Conservation (phyloP, 2,113 vertebrate species). For the Perca flavescens region DNA sequence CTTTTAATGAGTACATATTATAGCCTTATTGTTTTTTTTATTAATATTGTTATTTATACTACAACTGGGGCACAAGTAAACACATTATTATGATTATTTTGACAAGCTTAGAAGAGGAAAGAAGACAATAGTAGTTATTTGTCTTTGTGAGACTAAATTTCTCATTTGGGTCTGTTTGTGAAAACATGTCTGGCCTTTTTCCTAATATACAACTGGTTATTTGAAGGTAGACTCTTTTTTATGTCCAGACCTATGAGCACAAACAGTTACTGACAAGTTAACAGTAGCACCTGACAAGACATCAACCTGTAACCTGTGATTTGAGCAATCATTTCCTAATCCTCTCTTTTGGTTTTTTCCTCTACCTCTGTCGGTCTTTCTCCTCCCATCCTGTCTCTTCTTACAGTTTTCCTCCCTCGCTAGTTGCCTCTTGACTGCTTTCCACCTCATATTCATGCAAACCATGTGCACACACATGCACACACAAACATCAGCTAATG, state of each 20-base stretch:
- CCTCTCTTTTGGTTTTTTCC: slow-evolving; percentile 18
- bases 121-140: background rate
- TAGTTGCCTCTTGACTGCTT: slow-evolving; percentile 12
- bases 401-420: background rate
- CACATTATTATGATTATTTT: too few relatives aligned
- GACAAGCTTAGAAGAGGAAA: background rate
- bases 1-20: too few relatives aligned
- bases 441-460: slow-evolving; percentile 43
- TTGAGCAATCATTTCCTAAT: slow-evolving; percentile 50
- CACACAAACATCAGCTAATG: slow-evolving; percentile 37
- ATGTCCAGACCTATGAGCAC: background rate
- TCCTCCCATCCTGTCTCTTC: background rate
- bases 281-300: slow-evolving; percentile 51
- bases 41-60: too few relatives aligned
- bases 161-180: background rate
- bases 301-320: slow-evolving; percentile 44
- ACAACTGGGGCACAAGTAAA: too few relatives aligned
- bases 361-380: slow-evolving; percentile 2
- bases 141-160: background rate
- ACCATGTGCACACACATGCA: slow-evolving; percentile 17
- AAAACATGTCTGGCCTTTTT: background rate
- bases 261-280: slow-evolving; percentile 45
- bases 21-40: too few relatives aligned
- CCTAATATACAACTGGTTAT: background rate
- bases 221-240: slow-evolving; percentile 8